Evolutionary conservation across 2,888 invertebrate species (phyloP).

Genomic region (Leptogaster cylindrica): DNA sequence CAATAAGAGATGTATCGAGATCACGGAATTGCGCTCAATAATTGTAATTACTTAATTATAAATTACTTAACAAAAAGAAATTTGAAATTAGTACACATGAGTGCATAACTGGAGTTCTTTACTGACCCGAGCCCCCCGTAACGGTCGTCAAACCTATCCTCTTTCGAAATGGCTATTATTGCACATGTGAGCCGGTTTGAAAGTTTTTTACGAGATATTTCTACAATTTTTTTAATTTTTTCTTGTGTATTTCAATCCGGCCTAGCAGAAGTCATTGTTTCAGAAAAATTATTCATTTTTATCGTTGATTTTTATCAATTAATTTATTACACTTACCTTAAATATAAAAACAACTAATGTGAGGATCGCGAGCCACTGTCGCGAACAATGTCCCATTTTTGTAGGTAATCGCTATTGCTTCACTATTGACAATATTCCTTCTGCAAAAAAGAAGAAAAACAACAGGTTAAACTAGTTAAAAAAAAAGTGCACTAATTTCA

Average conservation of each 20-base stretch:
- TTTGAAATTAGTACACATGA: slow-evolving; percentile 62
- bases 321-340: slow-evolving; percentile 55
- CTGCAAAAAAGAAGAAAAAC: slow-evolving; percentile 29
- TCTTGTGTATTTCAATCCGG: neutral
- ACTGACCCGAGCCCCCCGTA: slow-evolving; percentile 45
- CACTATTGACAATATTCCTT: slow-evolving; percentile 19
- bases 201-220: slow-evolving; percentile 22
- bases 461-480: slow-evolving; percentile 17
- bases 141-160: slow-evolving; percentile 28
- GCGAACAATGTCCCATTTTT: slow-evolving; percentile 60
- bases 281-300: no score
- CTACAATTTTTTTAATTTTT: slow-evolving; percentile 8
- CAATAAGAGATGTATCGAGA: slow-evolving; percentile 2
- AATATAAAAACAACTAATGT: slow-evolving; percentile 59
- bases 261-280: slow-evolving; percentile 1
- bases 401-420: slow-evolving; percentile 7
- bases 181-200: slow-evolving; percentile 31
- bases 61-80: slow-evolving; percentile 54
- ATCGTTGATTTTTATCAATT: slow-evolving; percentile 3
- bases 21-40: neutral
- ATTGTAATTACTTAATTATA: slow-evolving; percentile 30
- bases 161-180: slow-evolving; percentile 37
- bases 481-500: slow-evolving; percentile 12
- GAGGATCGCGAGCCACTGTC: slow-evolving; percentile 58
- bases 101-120: slow-evolving; percentile 62